Evolutionary conservation across 1,140 invertebrate genomes (phyloP), one percentile per base, ranked within the genome.

Genomic region (Temnothorax nylanderi): DNA sequence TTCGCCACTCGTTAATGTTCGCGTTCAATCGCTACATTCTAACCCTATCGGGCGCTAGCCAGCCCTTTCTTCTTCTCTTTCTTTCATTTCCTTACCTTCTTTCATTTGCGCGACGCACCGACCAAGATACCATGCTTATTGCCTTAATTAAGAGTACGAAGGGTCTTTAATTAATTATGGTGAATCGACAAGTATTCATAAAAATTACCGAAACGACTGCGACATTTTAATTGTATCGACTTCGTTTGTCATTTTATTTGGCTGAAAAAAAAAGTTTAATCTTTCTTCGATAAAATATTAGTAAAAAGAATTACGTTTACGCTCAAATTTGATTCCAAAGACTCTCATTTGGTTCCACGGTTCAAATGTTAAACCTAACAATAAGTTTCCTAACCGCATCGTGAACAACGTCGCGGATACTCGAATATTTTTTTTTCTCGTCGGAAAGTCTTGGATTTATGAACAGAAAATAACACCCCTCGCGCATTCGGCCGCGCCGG

Each of bases 1-100:
- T 87, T 44, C 37, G 78, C 80, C 71, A 76, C 90, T 93, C 90
- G 91, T 93, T 93, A 93, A 93, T 92, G 87, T 89, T 86, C 89
- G 49, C 54, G 32, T 65, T 58, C 67, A 75, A 86, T 86, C 64
- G 51, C 78, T 49, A 75, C 64, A 86, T 78, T 90, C 71, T 71
- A 65, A 71, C 54, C 75, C 32, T 32, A 71, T 72, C 72, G 69
- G 56, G 6, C 62, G 51, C 34, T 58, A 65, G 21, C 80, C 56
- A 64, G 54, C 74, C 88, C 60, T 82, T 58, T 67, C 74, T 56
- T 41, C 51, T 54, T 87, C 76, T 81, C 60, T 51, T 41, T 71
- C 47, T 32, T 54, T 60, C 77, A 16, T 41, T 41, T 5, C 49
- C 81, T 62, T 13, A 6, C n/a, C 21, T 56, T 47, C 64, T 58